These are phyloP conservation scores for Smittia sp. DNA, from an alignment of 2,888 invertebrate genomes.

Conservation along the genomic window DNA sequence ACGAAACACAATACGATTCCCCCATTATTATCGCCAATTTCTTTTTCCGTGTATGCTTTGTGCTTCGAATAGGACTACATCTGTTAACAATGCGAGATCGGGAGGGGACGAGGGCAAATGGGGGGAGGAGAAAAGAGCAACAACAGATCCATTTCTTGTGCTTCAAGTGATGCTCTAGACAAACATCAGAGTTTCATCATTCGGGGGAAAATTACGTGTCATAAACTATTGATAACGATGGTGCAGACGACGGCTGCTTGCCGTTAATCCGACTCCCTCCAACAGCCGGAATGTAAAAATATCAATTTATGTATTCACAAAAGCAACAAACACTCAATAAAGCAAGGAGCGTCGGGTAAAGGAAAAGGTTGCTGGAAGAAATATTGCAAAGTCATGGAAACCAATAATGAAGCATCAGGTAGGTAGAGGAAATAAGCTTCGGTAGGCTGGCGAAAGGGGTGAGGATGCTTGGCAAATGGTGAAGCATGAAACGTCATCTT, in stretches of 20 bases:
- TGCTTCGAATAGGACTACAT: neutral
- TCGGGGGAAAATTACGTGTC: neutral
- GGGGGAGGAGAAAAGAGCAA: neutral
- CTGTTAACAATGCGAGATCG: neutral
- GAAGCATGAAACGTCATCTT: conserved; percentile 25
- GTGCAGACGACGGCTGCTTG: neutral
- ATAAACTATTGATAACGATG: neutral
- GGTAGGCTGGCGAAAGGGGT: neutral
- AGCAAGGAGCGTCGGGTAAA: conserved; percentile 7
- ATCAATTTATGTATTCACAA: conserved; percentile 5
- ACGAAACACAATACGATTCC: neutral
- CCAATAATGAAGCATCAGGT: conserved; percentile 7
- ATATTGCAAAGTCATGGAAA: conserved; percentile 8
- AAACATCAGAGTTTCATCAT: neutral
- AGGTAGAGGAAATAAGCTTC: conserved; percentile 4
- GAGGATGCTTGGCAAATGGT: too few relatives aligned
- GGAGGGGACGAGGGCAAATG: neutral
- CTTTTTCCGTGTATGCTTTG: neutral
- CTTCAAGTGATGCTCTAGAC: neutral
- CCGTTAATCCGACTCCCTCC: neutral
- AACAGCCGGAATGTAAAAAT: neutral
- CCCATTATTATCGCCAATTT: neutral
- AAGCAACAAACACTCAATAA: conserved; percentile 1
- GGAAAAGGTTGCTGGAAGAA: neutral
- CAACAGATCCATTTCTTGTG: neutral